Base-by-base conservation (phyloP, 2,888 invertebrate species). In the Drosophila kanekoi region DNA sequence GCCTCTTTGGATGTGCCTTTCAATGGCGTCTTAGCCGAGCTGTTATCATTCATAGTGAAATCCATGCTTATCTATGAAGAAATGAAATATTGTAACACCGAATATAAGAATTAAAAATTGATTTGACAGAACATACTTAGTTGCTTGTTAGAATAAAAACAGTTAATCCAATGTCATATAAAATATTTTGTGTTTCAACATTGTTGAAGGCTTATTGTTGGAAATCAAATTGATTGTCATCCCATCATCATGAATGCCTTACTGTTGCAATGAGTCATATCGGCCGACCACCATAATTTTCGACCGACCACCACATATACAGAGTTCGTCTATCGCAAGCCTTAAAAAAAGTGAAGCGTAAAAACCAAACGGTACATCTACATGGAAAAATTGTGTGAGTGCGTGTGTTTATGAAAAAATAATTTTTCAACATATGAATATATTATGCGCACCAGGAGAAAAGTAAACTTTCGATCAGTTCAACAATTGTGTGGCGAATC, bases 281-380 rank as follows among this genome's bases (percentile, higher is more conserved):
- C 53, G 35, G 2, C 18, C 10, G 9, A 4, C 64, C 45, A 9
- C 49, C 56, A 33, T 40, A 3, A 20, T 23, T 23, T 13, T 67
- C 67, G 67, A 66, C 67, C 14, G 14, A 53, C 67, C 67, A 16
- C 67, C 67, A 67, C 68, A 68, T 44, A n/a, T 20, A 47, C 40
- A 28, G 28, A 28, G n/a, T 44, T 48, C 32, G 60, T 66, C 56
- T 59, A 74, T 74, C 76, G 74, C 53, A 56, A 72, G 75, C 58
- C 38, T 62, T 28, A 73, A 86, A 82, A 82, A 83, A 87, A 83
- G 83, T 87, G 83, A 83, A 87, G 87, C 84, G 87, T 87, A 87
- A 79, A 86, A 86, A 62, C 67, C 66, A 73, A 81, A 76, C 78
- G 74, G 79, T 67, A 64, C 61, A 76, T 68, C 68, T 68, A 78